Percentiles rank a stretch among this genome's conserved stretches.
phyloP scores from a whole-genome alignment of 1,140 invertebrate species.

The Zaprionus vittiger region DNA sequence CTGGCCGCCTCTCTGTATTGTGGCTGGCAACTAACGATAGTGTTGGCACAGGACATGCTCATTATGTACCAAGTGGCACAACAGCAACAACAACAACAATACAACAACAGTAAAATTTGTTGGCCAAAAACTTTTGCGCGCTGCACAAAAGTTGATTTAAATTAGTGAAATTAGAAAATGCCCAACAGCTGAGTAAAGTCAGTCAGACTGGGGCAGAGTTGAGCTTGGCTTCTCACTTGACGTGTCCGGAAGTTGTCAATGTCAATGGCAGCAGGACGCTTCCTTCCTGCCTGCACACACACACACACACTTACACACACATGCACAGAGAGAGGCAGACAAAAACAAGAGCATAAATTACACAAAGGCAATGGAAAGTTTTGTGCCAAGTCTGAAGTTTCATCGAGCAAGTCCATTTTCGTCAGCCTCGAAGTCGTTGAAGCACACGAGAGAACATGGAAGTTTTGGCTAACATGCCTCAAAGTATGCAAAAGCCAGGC shows the following conservation, averaged over 20 bases:
- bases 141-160: constrained; percentile 73
- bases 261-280: constrained; percentile 50
- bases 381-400: constrained; percentile 55
- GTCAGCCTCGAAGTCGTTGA: constrained; percentile 70
- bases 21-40: constrained; percentile 44
- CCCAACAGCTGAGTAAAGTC: constrained; percentile 40
- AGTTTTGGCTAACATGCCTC: constrained; percentile 53
- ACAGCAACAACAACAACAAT: constrained; percentile 10
- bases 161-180: constrained; percentile 76
- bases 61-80: constrained; percentile 63
- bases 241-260: constrained; percentile 73
- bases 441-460: constrained; percentile 53
- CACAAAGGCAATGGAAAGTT: constrained; percentile 61
- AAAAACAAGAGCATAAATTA: constrained; percentile 79
- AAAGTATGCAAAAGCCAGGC: constrained; percentile 28
- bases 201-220: constrained; percentile 16
- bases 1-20: background rate
- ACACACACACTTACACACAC: background rate
- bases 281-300: constrained; percentile 44
- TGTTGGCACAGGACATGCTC: constrained; percentile 74
- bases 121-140: constrained; percentile 12
- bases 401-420: constrained; percentile 67
- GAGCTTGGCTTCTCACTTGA: constrained; percentile 22
- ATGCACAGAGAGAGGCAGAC: background rate
- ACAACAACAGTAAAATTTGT: constrained; percentile 38